phyloP scores from a whole-genome alignment of 2,113 vertebrate species.

The Gallinago paraguaiae region DNA sequence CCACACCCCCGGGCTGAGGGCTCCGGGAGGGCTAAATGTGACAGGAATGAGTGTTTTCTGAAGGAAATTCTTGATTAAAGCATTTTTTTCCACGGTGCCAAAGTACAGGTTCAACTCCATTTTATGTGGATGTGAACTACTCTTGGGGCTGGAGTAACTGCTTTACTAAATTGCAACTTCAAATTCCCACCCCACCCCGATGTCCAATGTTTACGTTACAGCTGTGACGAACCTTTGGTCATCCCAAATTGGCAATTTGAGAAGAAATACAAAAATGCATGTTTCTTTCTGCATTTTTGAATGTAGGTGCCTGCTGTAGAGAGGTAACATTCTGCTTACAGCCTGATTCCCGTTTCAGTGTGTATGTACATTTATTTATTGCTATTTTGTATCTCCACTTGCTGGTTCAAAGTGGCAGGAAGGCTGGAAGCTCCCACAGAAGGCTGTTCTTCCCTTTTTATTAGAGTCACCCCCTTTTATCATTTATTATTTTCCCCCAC shows the following conservation, averaged over 20 bases:
- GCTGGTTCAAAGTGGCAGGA: not conserved
- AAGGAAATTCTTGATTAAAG: not conserved
- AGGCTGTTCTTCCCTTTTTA: not conserved
- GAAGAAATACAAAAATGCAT: not conserved
- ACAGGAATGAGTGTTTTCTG: not conserved
- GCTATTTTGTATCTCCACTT: not conserved
- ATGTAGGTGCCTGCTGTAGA: not conserved
- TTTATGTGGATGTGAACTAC: not conserved
- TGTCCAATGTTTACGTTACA: fast-evolving
- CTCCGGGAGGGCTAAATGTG: fast-evolving
- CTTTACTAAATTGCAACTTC: not conserved
- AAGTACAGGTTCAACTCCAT: not conserved
- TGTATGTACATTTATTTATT: fast-evolving
- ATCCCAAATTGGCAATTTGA: not conserved
- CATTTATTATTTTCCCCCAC: fast-evolving
- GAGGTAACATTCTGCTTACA: fast-evolving
- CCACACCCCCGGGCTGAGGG: not conserved
- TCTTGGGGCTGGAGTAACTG: not conserved
- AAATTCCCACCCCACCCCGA: too few species aligned
- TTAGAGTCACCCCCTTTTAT: fast-evolving
- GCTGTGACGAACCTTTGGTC: fast-evolving
- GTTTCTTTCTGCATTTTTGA: not conserved
- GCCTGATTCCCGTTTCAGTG: fast-evolving
- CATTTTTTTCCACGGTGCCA: not conserved
- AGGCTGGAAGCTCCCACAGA: not conserved